Conservation (phyloP, 2,888 invertebrate species). For the Sarcophaga caerulescens region DNA sequence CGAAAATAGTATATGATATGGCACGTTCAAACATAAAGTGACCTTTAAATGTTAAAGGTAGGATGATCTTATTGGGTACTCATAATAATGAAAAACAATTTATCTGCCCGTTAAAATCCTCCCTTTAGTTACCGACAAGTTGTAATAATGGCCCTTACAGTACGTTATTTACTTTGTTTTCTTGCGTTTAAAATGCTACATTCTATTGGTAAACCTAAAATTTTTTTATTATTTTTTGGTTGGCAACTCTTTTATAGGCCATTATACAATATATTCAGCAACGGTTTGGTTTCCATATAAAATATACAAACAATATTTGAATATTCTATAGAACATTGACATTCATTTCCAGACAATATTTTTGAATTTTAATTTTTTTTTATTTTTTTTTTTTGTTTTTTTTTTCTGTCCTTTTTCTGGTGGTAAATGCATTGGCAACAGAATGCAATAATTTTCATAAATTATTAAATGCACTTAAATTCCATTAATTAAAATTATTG, state of each 20-base stretch:
- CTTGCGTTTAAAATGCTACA: not conserved
- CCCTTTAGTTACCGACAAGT: too few species aligned
- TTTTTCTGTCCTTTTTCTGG: not conserved
- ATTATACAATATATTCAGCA: not conserved
- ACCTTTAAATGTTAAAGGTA: too few species aligned
- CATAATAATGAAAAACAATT: too few species aligned
- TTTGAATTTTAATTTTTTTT: too few species aligned
- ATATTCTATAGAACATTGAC: conserved; percentile 42
- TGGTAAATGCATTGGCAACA: not conserved
- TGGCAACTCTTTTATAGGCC: conserved; percentile 15
- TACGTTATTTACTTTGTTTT: not conserved
- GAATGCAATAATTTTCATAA: conserved; percentile 1
- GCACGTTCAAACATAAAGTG: too few species aligned
- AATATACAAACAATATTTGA: conserved; percentile 19
- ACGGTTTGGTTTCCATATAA: not conserved
- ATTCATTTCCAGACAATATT: conserved; percentile 25
- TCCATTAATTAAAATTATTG: not conserved
- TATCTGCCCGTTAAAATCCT: too few species aligned
- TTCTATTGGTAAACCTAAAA: not conserved
- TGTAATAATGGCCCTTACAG: too few species aligned
- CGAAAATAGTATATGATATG: too few species aligned
- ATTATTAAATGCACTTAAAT: not conserved
- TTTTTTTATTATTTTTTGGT: not conserved
- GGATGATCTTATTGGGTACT: too few species aligned
- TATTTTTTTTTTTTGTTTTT: not conserved